Conservation (phyloP, 2,888 invertebrate species). For the Cataglyphis livida region DNA sequence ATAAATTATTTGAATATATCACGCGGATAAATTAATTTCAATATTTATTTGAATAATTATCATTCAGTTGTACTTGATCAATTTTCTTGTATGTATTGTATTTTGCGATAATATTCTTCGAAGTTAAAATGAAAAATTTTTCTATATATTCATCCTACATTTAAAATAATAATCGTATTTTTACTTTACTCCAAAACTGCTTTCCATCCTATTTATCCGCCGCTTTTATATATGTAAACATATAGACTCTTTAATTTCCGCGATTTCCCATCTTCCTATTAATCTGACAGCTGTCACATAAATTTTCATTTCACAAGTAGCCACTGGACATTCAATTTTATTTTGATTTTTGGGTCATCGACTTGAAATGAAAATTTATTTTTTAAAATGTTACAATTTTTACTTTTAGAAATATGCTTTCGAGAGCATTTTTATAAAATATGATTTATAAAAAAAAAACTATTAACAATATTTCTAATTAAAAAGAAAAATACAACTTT, state of each 20-base stretch:
- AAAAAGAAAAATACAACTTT: background rate
- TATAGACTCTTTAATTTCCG: conserved; percentile 51
- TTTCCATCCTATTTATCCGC: background rate
- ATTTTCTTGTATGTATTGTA: background rate
- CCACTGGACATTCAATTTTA: conserved; percentile 19
- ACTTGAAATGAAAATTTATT: conserved; percentile 8
- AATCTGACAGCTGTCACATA: conserved; percentile 29
- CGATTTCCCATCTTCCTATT: conserved; percentile 7
- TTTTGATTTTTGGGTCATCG: conserved; percentile 30
- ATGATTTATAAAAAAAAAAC: background rate
- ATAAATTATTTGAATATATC: conserved; percentile 21
- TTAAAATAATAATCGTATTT: conserved; percentile 17
- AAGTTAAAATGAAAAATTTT: background rate
- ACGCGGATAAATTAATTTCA: conserved; percentile 3
- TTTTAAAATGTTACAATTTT: background rate
- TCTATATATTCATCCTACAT: background rate
- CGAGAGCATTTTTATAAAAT: background rate
- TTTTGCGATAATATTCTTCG: background rate
- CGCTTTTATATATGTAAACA: background rate
- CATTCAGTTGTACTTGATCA: background rate
- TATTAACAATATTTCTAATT: background rate
- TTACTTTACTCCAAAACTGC: conserved; percentile 19
- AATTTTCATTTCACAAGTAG: conserved; percentile 28
- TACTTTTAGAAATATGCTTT: background rate
- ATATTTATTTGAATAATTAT: conserved; percentile 13